These are phyloP conservation scores for Drosophila neotestacea DNA, from an alignment of 2,888 invertebrate genomes.

Conservation along the genomic window DNA sequence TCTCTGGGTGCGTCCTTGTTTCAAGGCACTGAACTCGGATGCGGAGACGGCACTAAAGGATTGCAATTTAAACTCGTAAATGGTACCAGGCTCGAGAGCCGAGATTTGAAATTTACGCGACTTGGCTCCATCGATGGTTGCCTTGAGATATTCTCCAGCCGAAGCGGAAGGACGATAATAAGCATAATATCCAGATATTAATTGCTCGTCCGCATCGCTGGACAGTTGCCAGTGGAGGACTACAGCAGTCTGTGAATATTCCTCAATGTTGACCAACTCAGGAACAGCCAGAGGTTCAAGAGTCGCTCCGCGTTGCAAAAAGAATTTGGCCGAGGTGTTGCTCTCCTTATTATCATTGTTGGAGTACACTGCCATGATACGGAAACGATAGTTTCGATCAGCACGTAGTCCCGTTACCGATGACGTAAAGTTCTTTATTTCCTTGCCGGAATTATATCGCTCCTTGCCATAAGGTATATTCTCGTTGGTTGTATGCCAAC, in stretches of 20 bases:
- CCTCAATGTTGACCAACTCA: constrained; percentile 87
- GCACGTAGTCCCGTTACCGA: constrained; percentile 83
- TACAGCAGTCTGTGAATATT: constrained; percentile 90
- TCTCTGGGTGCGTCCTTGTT: constrained; percentile 88
- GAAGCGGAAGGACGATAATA: constrained; percentile 94
- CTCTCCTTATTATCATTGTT: constrained; percentile 96
- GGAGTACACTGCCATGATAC: constrained; percentile 97
- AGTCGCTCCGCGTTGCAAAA: constrained; percentile 82
- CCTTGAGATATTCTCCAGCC: constrained; percentile 94
- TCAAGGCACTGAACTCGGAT: constrained; percentile 92
- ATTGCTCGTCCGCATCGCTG: constrained; percentile 73
- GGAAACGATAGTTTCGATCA: constrained; percentile 88
- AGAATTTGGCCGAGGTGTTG: constrained; percentile 88
- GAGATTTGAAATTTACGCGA: constrained; percentile 90
- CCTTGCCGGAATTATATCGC: constrained; percentile 64
- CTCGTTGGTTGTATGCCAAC: constrained; percentile 92
- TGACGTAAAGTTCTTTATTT: constrained; percentile 82
- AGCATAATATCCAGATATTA: constrained; percentile 93
- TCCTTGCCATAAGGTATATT: constrained; percentile 89
- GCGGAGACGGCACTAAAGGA: constrained; percentile 94
- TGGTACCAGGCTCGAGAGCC: constrained; percentile 92
- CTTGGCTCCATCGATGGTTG: constrained; percentile 90
- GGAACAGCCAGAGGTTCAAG: constrained; percentile 88
- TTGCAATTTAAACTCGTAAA: constrained; percentile 96
- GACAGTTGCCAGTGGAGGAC: constrained; percentile 90